Evolutionary conservation across 2,113 vertebrate genomes (phyloP).

Genomic region (Alaudala cheleensis): DNA sequence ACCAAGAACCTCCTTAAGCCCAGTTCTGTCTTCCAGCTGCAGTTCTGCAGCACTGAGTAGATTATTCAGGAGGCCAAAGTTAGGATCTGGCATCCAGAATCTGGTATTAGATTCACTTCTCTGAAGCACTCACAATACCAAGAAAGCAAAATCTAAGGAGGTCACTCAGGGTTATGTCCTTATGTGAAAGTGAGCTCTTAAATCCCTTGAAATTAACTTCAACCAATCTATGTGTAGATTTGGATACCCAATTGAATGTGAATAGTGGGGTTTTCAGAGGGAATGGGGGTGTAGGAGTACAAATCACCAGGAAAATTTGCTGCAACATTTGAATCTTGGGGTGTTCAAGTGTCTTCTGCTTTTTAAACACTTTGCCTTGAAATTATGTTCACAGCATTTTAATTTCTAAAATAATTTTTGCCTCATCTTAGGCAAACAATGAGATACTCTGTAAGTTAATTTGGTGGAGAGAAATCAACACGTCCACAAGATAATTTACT

Average conservation of each 20-base stretch:
- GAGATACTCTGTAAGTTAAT: background rate
- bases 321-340: background rate
- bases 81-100: background rate
- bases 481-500: background rate
- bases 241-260: background rate
- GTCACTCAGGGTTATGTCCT: rapidly evolving
- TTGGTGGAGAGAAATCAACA: background rate
- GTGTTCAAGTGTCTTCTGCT: background rate
- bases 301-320: background rate
- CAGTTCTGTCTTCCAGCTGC: background rate
- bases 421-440: background rate
- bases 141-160: background rate
- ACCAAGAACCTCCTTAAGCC: background rate
- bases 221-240: background rate
- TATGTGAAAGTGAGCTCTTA: background rate
- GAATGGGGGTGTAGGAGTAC: background rate
- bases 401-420: background rate
- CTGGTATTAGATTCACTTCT: background rate
- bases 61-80: rapidly evolving
- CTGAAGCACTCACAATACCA: background rate
- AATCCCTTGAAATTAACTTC: background rate
- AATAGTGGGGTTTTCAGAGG: background rate
- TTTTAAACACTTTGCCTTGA: background rate
- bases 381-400: background rate
- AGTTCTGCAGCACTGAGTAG: rapidly evolving